Evolutionary conservation across 2,888 invertebrate genomes (phyloP).

Genomic region (Apodemia mormo): DNA sequence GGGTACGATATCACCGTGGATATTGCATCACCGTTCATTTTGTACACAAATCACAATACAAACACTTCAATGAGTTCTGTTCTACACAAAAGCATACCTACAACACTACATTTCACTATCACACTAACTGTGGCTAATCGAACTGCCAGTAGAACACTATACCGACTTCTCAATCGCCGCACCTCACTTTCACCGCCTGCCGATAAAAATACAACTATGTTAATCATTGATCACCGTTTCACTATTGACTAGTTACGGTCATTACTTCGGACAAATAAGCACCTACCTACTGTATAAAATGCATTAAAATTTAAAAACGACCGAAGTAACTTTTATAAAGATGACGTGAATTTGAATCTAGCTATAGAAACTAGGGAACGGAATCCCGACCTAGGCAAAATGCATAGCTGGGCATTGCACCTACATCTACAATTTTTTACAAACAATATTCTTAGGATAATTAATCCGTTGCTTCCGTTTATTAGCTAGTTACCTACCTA

Average conservation of each 20-base stretch:
- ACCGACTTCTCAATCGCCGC: conserved; percentile 48
- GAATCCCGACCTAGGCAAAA: not conserved
- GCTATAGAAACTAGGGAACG: not conserved
- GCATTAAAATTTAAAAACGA: not conserved
- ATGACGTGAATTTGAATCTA: not conserved
- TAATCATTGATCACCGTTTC: conserved; percentile 31
- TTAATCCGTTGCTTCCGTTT: too few species aligned
- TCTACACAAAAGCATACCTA: conserved; percentile 37
- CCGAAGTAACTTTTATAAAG: not conserved
- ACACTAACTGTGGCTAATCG: conserved; percentile 39
- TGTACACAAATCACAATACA: conserved; percentile 49
- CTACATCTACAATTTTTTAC: too few species aligned
- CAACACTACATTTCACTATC: conserved; percentile 56
- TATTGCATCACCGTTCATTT: conserved; percentile 59
- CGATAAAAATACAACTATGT: conserved; percentile 53
- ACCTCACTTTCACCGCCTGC: conserved; percentile 72
- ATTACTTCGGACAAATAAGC: conserved; percentile 15
- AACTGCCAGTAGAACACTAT: conserved; percentile 31
- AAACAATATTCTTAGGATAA: too few species aligned
- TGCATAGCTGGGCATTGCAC: too few species aligned
- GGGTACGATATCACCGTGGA: conserved; percentile 63
- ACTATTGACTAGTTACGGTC: conserved; percentile 17
- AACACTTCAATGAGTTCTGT: conserved; percentile 44
- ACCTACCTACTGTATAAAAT: conserved; percentile 3
- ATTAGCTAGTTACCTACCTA: too few species aligned